These are phyloP conservation scores for Shargacucullia verbasci DNA, from an alignment of 2,888 invertebrate genomes.

Conservation along the genomic window DNA sequence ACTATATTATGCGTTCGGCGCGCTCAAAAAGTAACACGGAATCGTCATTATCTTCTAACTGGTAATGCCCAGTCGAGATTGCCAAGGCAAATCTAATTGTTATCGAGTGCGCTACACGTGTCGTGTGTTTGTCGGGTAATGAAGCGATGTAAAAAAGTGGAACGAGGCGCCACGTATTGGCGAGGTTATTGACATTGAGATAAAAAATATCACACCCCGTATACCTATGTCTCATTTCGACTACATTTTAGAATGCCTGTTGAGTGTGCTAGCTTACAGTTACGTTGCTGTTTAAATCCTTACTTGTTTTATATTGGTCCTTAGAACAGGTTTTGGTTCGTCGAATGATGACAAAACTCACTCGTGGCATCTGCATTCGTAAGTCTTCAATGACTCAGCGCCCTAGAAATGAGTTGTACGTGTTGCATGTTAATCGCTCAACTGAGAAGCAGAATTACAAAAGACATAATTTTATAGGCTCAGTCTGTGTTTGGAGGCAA, in stretches of 20 bases:
- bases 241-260: constrained; percentile 32
- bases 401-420: constrained; percentile 9
- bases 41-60: constrained; percentile 33
- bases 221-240: constrained; percentile 49
- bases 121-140: constrained; percentile 59
- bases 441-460: constrained; percentile 20
- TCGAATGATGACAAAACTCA: no score
- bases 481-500: constrained; percentile 26
- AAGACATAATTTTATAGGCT: constrained; percentile 25
- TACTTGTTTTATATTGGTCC: constrained; percentile 4
- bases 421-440: constrained; percentile 14
- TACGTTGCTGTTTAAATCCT: constrained; percentile 7
- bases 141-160: constrained; percentile 66
- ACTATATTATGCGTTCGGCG: constrained; percentile 2
- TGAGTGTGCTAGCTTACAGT: constrained; percentile 1
- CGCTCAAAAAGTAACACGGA: constrained; percentile 10
- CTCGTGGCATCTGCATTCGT: constrained; percentile 4
- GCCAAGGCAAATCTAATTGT: constrained; percentile 51
- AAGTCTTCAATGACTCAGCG: constrained; percentile 12
- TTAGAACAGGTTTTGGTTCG: neutral
- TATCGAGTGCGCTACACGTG: constrained; percentile 62
- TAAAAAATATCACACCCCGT: constrained; percentile 63
- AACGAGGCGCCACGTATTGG: constrained; percentile 62
- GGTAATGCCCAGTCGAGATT: constrained; percentile 39
- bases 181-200: constrained; percentile 77